Evolutionary conservation across 1,140 invertebrate genomes (phyloP), one percentile per base, ranked within the genome.

Genomic region (Zaprionus ghesquierei): DNA sequence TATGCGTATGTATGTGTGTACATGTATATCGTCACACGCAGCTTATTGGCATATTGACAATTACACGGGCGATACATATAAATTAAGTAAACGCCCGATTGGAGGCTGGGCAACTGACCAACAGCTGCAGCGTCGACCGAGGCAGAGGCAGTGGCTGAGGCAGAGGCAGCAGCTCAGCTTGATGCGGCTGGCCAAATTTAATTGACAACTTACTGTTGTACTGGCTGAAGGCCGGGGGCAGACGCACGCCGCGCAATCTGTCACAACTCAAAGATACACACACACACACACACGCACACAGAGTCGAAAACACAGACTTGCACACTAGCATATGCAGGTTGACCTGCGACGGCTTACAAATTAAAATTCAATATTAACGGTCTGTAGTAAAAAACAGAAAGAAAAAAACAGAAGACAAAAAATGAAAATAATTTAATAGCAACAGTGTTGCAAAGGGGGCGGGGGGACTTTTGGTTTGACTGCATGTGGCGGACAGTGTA

Each of bases 301-400:
- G 27, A 29, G 35, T 20, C 18, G 8, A 12, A 23, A 20, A 12
- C 23, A 53, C 41, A 51, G 51, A 46, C 38, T 23, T 31, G 29
- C 50, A 59, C 60, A 59, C 53, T 62, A 49, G 55, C 58, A 65
- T 65, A 77, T 66, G 62, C 73, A 71, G 62, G 29, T 69, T 81
- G 81, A 81, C 78, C 79, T 61, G 63, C 35, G 53, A 64, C 22
- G 74, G 78, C 72, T 90, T 89, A 84, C 79, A 90, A 90, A 90
- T 90, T 90, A 90, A 90, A 90, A 90, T 90, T 89, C 87, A 90
- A 90, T 90, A 90, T 90, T 90, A 90, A 90, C 87, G 84, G 74
- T 69, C 64, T 55, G 70, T 20, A 64, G 76, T 62, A 77, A 77
- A 77, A 60, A 70, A 59, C 54, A 69, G 9, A 58, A 66, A 59